phyloP scores from a whole-genome alignment of 30 jellyfish, hydroid and myxozoan species.

The Aurelia sp. region DNA sequence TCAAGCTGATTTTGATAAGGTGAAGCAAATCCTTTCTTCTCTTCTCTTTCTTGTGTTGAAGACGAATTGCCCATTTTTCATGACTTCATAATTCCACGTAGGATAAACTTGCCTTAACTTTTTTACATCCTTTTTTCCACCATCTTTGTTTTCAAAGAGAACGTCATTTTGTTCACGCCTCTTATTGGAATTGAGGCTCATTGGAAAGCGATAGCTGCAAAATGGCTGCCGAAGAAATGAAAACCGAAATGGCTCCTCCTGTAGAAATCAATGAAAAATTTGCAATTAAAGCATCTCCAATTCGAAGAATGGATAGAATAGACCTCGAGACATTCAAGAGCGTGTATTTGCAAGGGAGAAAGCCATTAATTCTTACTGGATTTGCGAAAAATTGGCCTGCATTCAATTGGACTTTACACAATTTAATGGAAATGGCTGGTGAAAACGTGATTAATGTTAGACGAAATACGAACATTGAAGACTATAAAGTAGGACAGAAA shows the following conservation, averaged over 20 bases:
- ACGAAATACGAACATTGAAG: slow-evolving; percentile 76
- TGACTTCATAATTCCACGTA: too few relatives aligned
- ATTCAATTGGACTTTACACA: slow-evolving; percentile 70
- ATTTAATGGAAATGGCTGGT: slow-evolving; percentile 80
- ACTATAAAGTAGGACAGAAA: slow-evolving; percentile 89
- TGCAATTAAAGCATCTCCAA: not conserved
- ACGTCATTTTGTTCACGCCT: not conserved
- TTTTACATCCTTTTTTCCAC: not conserved
- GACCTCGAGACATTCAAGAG: slow-evolving; percentile 44
- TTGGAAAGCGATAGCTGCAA: not conserved
- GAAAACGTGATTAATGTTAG: slow-evolving; percentile 81
- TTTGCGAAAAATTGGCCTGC: slow-evolving; percentile 94
- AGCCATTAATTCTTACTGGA: slow-evolving; percentile 80
- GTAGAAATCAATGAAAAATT: not conserved
- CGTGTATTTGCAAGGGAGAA: slow-evolving; percentile 66
- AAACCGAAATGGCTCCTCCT: not conserved
- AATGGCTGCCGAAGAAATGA: not conserved
- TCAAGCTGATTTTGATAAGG: slow-evolving; percentile 61
- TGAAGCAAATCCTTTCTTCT: slow-evolving; percentile 14
- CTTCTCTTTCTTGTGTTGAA: not conserved
- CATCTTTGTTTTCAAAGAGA: not conserved
- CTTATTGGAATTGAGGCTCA: slow-evolving; percentile 1
- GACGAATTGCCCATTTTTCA: slow-evolving; percentile 48
- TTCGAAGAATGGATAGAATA: slow-evolving; percentile 17
- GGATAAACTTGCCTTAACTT: not conserved